These are phyloP conservation scores for Varanus salvator DNA, from an alignment of 2,113 vertebrate genomes.

Conservation along the genomic window DNA sequence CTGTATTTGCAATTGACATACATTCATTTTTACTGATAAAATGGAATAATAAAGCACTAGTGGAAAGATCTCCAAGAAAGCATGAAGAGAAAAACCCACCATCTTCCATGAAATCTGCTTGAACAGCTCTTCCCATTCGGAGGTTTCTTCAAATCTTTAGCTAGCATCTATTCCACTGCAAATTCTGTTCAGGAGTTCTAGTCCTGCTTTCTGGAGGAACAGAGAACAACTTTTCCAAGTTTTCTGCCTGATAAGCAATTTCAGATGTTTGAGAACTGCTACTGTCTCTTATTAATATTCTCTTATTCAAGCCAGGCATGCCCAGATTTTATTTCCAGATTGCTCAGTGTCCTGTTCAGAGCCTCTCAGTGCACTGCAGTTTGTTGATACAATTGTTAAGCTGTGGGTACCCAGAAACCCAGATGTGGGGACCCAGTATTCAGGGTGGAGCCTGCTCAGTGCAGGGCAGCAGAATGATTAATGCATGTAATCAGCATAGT, in stretches of 20 bases:
- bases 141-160: neutral
- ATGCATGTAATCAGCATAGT: neutral
- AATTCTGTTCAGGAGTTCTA: neutral
- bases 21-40: too few species aligned
- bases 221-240: neutral
- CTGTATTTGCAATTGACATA: too few species aligned
- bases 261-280: neutral
- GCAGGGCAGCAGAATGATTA: neutral
- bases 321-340: neutral
- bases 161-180: neutral
- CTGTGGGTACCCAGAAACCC: neutral
- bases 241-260: too few species aligned
- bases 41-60: too few species aligned
- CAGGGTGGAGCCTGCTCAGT: neutral
- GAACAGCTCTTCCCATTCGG: neutral
- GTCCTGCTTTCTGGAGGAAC: neutral
- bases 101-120: neutral
- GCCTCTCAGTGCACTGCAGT: neutral
- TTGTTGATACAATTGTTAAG: neutral
- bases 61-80: too few species aligned
- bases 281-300: neutral
- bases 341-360: neutral
- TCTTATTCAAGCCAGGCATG: neutral
- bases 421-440: neutral
- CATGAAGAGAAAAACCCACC: neutral